phyloP scores from a whole-genome alignment of 2,797 vertebrate genomes.

The Nyctalus aviator region DNA sequence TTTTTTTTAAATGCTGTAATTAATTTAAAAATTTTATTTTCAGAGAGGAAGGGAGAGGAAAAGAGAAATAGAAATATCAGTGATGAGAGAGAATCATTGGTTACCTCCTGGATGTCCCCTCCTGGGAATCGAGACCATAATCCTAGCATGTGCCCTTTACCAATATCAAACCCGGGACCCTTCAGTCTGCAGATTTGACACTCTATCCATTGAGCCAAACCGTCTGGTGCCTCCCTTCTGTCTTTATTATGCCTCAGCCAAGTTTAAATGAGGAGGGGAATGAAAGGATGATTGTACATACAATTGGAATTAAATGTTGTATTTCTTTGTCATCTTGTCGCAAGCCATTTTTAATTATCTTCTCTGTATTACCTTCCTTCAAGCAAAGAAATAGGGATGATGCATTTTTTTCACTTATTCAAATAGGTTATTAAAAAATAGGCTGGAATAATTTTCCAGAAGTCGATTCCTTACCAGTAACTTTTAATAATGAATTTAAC shows the following conservation, averaged over 20 bases:
- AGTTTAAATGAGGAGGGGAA: conserved; percentile 20
- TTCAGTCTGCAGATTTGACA: too few relatives aligned
- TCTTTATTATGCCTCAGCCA: conserved; percentile 22
- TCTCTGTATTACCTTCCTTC: conserved; percentile 16
- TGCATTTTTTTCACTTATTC: conserved; percentile 48
- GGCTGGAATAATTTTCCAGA: conserved; percentile 10
- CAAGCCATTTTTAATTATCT: conserved; percentile 41
- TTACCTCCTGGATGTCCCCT: too few relatives aligned
- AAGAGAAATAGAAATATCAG: too few relatives aligned
- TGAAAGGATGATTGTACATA: conserved; percentile 35
- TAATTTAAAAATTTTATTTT: too few relatives aligned
- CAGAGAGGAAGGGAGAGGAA: too few relatives aligned
- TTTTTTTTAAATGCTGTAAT: too few relatives aligned
- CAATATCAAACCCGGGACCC: too few relatives aligned
- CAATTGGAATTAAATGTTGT: conserved; percentile 46
- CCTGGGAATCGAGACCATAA: too few relatives aligned
- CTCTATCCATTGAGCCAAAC: too few relatives aligned
- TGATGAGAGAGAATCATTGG: too few relatives aligned
- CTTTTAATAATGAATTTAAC: conserved; percentile 33
- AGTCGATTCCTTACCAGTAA: background rate
- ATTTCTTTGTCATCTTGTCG: conserved; percentile 32
- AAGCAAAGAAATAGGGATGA: conserved; percentile 21
- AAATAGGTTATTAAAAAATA: conserved; percentile 40
- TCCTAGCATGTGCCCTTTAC: too few relatives aligned
- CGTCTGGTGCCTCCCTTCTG: background rate